Percentiles rank a stretch among this genome's conserved stretches.
These are phyloP conservation scores for Corydoras maculifer DNA, from an alignment of 2,113 vertebrate species.

Conservation along the genomic window DNA sequence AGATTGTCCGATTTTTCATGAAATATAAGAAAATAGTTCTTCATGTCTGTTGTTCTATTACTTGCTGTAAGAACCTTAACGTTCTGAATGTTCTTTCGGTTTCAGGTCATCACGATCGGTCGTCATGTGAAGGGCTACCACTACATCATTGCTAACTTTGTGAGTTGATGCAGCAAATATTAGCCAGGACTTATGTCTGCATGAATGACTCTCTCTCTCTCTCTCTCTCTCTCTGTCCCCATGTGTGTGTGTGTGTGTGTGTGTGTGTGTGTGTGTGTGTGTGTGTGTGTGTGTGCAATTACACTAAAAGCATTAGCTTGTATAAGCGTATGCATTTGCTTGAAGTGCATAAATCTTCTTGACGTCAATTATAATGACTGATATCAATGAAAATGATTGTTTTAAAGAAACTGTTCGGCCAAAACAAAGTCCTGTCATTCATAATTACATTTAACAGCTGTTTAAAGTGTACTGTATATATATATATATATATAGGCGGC, in stretches of 20 bases:
- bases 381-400: neutral
- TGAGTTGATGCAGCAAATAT: slow-evolving; percentile 56
- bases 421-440: no score
- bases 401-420: no score
- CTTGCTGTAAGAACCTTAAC: neutral
- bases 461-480: no score
- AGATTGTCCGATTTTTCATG: no score
- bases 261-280: slow-evolving; percentile 6
- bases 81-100: slow-evolving; percentile 6
- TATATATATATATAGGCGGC: no score
- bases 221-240: no score
- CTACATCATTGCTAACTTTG: slow-evolving; percentile 96
- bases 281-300: slow-evolving; percentile 4
- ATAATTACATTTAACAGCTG: no score
- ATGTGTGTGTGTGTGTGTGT: neutral
- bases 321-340: neutral
- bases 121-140: slow-evolving; percentile 95
- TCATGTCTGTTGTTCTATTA: neutral
- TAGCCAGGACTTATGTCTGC: neutral
- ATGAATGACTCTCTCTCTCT: no score
- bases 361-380: neutral
- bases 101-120: slow-evolving; percentile 94
- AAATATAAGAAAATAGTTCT: no score
- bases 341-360: no score
- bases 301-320: neutral